A percentile compares a stretch with the other conserved stretches of the same genome.
Conservation (phyloP, 37 sponge, comb jelly and placozoan species). For the Mnemiopsis leidyi region DNA sequence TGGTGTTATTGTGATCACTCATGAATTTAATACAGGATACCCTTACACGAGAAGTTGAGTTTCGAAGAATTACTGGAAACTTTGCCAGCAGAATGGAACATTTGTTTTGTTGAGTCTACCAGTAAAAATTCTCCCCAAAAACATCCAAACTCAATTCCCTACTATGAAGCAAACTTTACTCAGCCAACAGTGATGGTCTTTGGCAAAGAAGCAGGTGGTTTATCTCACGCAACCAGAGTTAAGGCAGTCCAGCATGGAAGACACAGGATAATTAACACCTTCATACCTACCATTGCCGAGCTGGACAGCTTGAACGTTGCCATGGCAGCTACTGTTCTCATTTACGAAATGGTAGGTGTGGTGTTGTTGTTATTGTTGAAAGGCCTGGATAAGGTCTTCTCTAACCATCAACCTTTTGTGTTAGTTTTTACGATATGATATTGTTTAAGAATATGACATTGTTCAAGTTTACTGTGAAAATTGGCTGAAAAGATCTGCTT, state of each 20-base stretch:
- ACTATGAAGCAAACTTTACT: conserved; percentile 15
- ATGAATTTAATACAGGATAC: conserved; percentile 32
- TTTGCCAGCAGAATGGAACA: background rate
- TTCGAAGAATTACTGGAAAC: background rate
- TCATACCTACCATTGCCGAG: background rate
- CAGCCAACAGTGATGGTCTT: conserved; percentile 27
- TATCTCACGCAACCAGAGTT: background rate
- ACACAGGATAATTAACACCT: background rate
- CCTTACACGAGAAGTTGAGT: background rate
- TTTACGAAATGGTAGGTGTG: conserved; percentile 57
- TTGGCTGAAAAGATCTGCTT: too few species aligned
- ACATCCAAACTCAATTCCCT: background rate
- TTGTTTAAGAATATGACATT: too few species aligned
- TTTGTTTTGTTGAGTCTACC: conserved; percentile 31
- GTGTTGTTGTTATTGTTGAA: background rate
- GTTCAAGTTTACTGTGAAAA: too few species aligned
- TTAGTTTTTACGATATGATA: too few species aligned
- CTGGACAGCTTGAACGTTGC: background rate
- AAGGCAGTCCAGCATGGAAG: background rate
- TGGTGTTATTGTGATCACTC: too few species aligned
- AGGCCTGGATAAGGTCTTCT: too few species aligned
- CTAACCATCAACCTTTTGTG: too few species aligned
- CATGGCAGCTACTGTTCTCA: conserved; percentile 44
- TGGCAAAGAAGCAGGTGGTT: conserved; percentile 6
- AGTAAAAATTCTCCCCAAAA: background rate